Base-by-base conservation (phyloP, 2,888 invertebrate species). In the Panzeria rudis region DNA sequence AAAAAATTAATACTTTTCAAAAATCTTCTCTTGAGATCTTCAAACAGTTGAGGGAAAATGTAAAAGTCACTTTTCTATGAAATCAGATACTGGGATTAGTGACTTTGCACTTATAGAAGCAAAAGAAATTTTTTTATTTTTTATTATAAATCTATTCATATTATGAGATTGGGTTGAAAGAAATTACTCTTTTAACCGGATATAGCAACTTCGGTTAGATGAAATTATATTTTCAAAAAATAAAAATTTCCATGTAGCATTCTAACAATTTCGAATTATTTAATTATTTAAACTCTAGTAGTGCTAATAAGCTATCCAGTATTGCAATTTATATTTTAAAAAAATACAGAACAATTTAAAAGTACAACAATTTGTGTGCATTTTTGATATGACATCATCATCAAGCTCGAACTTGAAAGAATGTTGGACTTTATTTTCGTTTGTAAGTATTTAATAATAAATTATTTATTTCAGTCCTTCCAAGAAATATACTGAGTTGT, bases 311-410 rank as follows among this genome's bases (percentile, higher is more conserved):
- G 13, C 3, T 52, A 2, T 8, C 6, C 23, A 29, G 2, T 61
- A n/a, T 44, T 72, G 32, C 44, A 29, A 8, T 72, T 47, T 32
- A 29, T 56, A 20, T 52, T 35, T 41, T 1, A 13, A 41, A 52
- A 38, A 20, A 62, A n/a, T 17, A 44, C 35, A 35, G 35, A 4
- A 35, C 35, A 35, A 9, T n/a, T n/a, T n/a, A n/a, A 54, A 41
- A 23, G 41, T 25, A 41, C 23, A 54, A 13, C 44, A 44, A 44
- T 44, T 41, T 47, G 15, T n/a, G 9, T 76, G 44, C 17, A 54
- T 15, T 68, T 76, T 68, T 47, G 25, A 44, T 38, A 77, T 77
- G 77, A 84, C 76, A 84, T 79, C 79, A 84, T 84, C 76, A 47
- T 44, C 35, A 9, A 61, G 59, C 52, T 61, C 77, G 66, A 84